Evolutionary conservation across 2,797 vertebrate genomes (phyloP).

Genomic region (Chloroceryle amazona): DNA sequence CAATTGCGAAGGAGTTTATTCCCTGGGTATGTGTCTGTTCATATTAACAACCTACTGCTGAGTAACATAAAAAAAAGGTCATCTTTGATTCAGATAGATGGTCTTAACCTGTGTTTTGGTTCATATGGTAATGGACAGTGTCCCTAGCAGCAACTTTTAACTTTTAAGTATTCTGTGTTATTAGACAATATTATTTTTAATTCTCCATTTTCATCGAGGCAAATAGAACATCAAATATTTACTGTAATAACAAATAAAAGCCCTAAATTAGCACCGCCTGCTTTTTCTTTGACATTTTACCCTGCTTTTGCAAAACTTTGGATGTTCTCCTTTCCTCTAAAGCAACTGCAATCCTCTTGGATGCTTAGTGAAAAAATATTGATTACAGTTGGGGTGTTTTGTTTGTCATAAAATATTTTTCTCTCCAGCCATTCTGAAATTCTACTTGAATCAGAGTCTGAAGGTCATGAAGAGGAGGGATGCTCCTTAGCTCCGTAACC

Average conservation of each 20-base stretch:
- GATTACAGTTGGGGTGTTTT: slow-evolving; percentile 7
- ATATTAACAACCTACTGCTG: neutral
- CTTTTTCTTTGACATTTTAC: slow-evolving; percentile 63
- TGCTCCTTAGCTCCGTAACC: neutral
- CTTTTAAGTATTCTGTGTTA: neutral
- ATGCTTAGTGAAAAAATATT: slow-evolving; percentile 50
- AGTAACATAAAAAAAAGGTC: neutral
- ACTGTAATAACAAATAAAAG: slow-evolving; percentile 37
- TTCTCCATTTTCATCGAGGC: slow-evolving; percentile 1
- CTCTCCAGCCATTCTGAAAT: neutral
- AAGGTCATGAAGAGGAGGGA: neutral
- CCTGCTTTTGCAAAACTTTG: neutral
- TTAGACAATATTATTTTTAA: slow-evolving; percentile 58
- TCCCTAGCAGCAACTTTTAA: neutral
- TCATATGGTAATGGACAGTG: neutral
- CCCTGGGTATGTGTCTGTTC: neutral
- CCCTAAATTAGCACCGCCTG: neutral
- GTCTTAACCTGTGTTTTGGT: neutral
- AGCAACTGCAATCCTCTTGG: neutral
- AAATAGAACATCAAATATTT: slow-evolving; percentile 70
- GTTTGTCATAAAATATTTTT: slow-evolving; percentile 32
- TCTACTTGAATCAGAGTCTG: neutral
- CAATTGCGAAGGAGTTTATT: neutral
- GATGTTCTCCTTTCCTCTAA: neutral
- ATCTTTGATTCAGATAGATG: neutral